phyloP scores from a whole-genome alignment of 2,888 invertebrate genomes.

The Julus scanicus region DNA sequence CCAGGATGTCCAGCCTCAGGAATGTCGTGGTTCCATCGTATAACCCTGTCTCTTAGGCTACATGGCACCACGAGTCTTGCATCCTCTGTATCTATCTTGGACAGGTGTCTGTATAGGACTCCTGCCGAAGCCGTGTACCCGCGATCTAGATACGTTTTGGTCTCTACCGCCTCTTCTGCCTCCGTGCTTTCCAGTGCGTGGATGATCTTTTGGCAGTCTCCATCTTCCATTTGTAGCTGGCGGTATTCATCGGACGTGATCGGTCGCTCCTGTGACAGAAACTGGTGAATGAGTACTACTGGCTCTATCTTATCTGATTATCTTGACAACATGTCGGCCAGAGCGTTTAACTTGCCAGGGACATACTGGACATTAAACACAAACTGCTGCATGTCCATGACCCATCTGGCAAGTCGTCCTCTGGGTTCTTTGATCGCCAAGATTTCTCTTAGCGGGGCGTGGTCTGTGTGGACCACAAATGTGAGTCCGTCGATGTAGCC shows the following conservation, averaged over 20 bases:
- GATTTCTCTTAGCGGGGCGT: conserved; percentile 60
- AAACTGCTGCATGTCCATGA: conserved; percentile 59
- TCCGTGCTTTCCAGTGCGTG: too few species aligned
- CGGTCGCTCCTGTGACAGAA: neutral
- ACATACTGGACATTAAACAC: conserved; percentile 58
- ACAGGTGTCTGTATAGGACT: too few species aligned
- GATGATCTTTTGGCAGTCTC: too few species aligned
- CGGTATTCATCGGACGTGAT: neutral
- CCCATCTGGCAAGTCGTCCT: conserved; percentile 61
- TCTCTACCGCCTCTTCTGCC: too few species aligned
- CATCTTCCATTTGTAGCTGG: neutral
- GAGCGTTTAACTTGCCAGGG: conserved; percentile 56
- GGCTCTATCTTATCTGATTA: neutral
- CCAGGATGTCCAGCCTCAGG: neutral
- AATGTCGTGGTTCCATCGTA: neutral
- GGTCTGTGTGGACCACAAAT: conserved; percentile 62
- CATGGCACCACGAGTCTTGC: neutral
- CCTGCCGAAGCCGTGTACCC: too few species aligned
- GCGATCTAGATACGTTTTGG: too few species aligned
- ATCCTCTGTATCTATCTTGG: too few species aligned
- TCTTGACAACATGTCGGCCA: neutral
- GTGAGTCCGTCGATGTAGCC: conserved; percentile 60
- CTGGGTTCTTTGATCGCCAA: conserved; percentile 54
- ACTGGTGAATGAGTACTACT: neutral
- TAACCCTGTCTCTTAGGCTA: neutral